Evolutionary conservation across 2,797 vertebrate genomes (phyloP), one percentile per base, ranked within the genome.

Genomic region (Sebastes matsubarae): DNA sequence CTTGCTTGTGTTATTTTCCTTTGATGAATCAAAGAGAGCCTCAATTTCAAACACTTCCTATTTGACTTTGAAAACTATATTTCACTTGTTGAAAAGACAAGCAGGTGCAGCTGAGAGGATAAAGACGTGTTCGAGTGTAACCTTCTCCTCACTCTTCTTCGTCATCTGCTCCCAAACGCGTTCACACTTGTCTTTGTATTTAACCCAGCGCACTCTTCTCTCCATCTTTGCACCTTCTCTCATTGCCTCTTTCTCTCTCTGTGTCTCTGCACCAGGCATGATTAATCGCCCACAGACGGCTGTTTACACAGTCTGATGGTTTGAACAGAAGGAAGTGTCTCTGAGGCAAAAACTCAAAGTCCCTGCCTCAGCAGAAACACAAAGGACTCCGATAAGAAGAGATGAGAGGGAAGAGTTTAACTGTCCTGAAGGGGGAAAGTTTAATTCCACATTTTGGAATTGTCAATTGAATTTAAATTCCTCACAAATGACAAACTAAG

Each of bases 251-350:
- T 54, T 50, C 69, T 57, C 66, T 57, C 67, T 36, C 22, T 32
- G 72, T 59, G 76, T 74, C 27, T 81, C 63, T 60, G 50, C 52
- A 75, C 11, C 69, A 72, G 80, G 75, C 83, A 67, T 87, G 89
- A 90, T 92, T 85, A 92, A 89, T 90, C 71, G 60, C 83, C 81
- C 80, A 72, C 86, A 84, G 87, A 87, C 80, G 71, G 79, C 79
- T 91, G 89, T 93, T 91, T 91, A 89, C 88, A 29, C 79, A 88
- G 87, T 79, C 83, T 85, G 73, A 88, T 84, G 78, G 81, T 80
- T 63, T 84, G 64, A 87, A 89, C 86, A 83, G 86, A 86, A 81
- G 84, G 84, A 89, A 80, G 68, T 8, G 57, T 86, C 89, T 89
- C 86, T 30, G 29, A 86, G 78, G 87, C 10, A 66, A 66, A 68